A percentile compares a stretch with the other conserved stretches of the same genome.
phyloP scores from a whole-genome alignment of 2,113 vertebrate genomes.

The Nyctereutes procyonoides region DNA sequence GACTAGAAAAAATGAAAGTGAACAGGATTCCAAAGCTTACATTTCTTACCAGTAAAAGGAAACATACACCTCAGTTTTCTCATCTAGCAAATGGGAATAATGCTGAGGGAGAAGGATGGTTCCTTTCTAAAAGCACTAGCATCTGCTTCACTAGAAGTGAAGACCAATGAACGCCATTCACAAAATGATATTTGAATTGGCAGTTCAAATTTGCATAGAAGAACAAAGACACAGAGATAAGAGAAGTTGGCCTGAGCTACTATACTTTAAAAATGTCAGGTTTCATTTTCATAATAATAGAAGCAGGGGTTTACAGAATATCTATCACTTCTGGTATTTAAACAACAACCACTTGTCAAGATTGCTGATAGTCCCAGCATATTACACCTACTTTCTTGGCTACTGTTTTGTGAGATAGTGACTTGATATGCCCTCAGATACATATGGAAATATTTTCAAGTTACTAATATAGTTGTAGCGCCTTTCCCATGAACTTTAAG shows the following conservation, averaged over 20 bases:
- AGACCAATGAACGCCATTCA: slow-evolving; percentile 21
- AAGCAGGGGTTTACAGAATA: slow-evolving; percentile 26
- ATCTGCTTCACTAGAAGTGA: neutral
- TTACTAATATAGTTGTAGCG: slow-evolving; percentile 75
- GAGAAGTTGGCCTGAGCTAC: neutral
- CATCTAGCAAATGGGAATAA: slow-evolving; percentile 58
- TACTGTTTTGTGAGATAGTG: slow-evolving; percentile 56
- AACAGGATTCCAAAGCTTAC: neutral
- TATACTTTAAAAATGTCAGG: slow-evolving; percentile 58
- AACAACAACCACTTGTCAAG: slow-evolving; percentile 57
- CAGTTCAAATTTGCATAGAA: slow-evolving; percentile 30
- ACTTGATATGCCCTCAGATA: slow-evolving; percentile 69
- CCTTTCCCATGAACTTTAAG: slow-evolving; percentile 82
- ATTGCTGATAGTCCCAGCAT: slow-evolving; percentile 16
- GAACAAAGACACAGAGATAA: slow-evolving; percentile 69
- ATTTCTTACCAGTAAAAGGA: slow-evolving; percentile 54
- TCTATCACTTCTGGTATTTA: slow-evolving; percentile 54
- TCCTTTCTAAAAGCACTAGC: neutral
- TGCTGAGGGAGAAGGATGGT: neutral
- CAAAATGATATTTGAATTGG: slow-evolving; percentile 22
- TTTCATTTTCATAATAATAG: slow-evolving; percentile 60
- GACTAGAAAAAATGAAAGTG: neutral
- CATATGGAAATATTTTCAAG: slow-evolving; percentile 75
- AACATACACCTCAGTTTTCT: slow-evolving; percentile 56
- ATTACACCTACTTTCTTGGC: slow-evolving; percentile 41